phyloP scores from a whole-genome alignment of 2,113 vertebrate genomes.

The Pseudorasbora parva region DNA sequence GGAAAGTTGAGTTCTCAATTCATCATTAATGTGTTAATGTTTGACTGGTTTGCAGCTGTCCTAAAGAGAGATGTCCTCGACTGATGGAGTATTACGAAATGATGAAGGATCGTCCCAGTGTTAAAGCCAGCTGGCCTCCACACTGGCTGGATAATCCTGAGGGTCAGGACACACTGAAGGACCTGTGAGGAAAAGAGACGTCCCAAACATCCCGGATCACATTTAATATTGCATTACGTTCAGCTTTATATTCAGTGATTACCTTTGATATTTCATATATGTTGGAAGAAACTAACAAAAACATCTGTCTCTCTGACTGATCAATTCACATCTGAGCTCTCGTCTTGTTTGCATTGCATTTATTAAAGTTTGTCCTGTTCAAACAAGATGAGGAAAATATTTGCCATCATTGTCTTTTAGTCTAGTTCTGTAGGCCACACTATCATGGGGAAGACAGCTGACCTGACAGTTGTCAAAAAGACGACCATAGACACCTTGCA shows the following conservation, averaged over 20 bases:
- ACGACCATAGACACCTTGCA: no score
- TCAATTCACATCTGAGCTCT: no score
- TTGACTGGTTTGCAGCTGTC: constrained; percentile 61
- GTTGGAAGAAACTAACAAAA: no score
- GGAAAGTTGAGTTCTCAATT: no score
- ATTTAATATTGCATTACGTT: no score
- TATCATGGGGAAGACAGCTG: no score
- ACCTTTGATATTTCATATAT: no score
- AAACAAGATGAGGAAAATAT: neutral
- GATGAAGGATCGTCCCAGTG: constrained; percentile 41
- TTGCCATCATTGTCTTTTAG: no score
- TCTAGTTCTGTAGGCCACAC: no score
- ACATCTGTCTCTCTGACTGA: neutral
- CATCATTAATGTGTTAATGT: no score
- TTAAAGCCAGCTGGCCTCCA: constrained; percentile 50
- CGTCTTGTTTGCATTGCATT: no score
- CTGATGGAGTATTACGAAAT: constrained; percentile 67
- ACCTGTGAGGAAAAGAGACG: constrained; percentile 24
- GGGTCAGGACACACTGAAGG: neutral
- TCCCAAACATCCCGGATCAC: neutral
- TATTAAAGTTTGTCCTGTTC: neutral
- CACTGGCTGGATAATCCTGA: constrained; percentile 27
- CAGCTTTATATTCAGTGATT: neutral
- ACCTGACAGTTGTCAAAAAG: no score
- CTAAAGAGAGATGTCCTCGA: constrained; percentile 66